Evolutionary conservation across 2,113 vertebrate genomes (phyloP), one percentile per base, ranked within the genome.

Genomic region (Anguilla rostrata): DNA sequence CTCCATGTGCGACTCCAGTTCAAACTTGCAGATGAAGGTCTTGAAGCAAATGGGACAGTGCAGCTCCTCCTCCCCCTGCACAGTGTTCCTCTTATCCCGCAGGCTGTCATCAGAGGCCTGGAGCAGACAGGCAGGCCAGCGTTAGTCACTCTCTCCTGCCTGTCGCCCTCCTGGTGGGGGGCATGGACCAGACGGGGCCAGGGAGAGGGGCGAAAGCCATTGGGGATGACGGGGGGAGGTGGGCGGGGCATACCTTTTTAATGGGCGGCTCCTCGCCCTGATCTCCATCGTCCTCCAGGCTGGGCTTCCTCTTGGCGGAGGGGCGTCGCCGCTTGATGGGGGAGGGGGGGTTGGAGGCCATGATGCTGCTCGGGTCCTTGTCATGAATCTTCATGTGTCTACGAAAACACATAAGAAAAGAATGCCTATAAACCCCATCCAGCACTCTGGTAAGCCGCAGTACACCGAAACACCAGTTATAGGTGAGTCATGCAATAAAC

Each of bases 381-480:
- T 98, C 97, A 0, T 99, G 98, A 88, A 99, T 99, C 95, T 99
- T 99, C 98, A 99, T 99, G 85, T 99, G 98, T 92, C 98, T 99
- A 90, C 2, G 81, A 89, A 82, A 80, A 82, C 22, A 63, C n/a
- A 34, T 5, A 34, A 34, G 9, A 22, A 41, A 39, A 34, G 14
- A 80, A 80, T 1, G 0, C 46, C 15, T 20, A 80, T 40, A 80
- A 41, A 5, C 39, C 7, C 29, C 71, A 66, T 22, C 60, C 49
- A 14, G 49, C 49, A 11, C 49, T 11, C 49, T 53, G 12, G 49
- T 53, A 53, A 53, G 7, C 49, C 7, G 49, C 49, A 53, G 49
- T 14, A 14, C 49, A 53, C 49, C 8, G 12, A 53, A 11, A 53
- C 49, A 53, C 49, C 49, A 53, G 49, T 14, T 53, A 53, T 14